These are phyloP conservation scores for Penelope pileata DNA, from an alignment of 2,113 vertebrate genomes.

Conservation along the genomic window DNA sequence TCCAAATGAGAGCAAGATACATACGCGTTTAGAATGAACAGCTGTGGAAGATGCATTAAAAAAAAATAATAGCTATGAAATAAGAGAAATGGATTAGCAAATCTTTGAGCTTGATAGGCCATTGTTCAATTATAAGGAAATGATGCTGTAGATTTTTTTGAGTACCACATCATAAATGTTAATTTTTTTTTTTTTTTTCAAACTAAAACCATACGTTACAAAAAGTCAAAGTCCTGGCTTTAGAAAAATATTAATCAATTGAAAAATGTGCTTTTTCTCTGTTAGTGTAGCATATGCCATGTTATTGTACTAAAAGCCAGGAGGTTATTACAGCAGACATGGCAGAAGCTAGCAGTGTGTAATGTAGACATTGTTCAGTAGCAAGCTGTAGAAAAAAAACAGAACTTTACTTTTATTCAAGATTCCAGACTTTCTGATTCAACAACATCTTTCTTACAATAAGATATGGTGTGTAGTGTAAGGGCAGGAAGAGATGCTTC, in stretches of 20 bases:
- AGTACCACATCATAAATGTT: neutral
- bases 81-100: neutral
- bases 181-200: neutral
- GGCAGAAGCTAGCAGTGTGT: neutral
- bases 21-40: neutral
- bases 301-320: neutral
- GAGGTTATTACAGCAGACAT: neutral
- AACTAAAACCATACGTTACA: neutral
- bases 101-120: neutral
- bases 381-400: neutral
- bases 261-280: neutral
- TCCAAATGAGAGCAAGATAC: neutral
- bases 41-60: neutral
- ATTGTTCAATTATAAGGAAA: neutral
- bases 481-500: neutral
- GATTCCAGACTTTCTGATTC: neutral
- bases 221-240: neutral
- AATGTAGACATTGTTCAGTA: neutral
- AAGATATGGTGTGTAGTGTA: accelerated
- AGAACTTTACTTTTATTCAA: neutral
- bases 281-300: neutral
- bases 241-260: neutral
- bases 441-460: neutral
- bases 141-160: neutral
- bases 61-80: neutral